Conservation (phyloP, 2,113 vertebrate species). For the Amazona vittata region DNA sequence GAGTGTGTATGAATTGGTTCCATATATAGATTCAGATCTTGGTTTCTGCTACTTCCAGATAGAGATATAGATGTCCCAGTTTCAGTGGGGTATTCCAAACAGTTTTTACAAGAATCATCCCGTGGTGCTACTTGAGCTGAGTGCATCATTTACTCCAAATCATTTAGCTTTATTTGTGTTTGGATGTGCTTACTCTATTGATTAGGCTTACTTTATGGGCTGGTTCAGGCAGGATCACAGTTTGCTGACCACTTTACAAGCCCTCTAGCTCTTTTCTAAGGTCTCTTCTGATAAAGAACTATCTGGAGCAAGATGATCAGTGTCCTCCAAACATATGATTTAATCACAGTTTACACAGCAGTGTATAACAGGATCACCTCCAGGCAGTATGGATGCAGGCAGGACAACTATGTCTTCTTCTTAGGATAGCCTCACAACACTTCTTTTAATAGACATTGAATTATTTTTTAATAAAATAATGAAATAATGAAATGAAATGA, state of each 20-base stretch:
- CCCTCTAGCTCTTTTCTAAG: neutral
- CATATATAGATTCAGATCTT: neutral
- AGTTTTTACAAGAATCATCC: neutral
- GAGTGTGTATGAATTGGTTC: fast-evolving
- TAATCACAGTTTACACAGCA: neutral
- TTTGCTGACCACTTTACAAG: neutral
- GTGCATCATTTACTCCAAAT: neutral
- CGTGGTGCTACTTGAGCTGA: neutral
- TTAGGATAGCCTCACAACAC: neutral
- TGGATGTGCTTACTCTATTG: neutral
- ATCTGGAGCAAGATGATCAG: neutral
- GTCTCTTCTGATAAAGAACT: neutral
- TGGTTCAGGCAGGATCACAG: neutral
- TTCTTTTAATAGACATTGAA: neutral
- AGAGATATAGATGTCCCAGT: neutral
- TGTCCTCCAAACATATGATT: neutral
- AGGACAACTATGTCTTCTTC: neutral
- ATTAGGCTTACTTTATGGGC: neutral
- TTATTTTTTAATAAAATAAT: neutral
- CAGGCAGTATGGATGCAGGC: neutral
- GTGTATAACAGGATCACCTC: neutral
- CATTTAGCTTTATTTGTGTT: neutral
- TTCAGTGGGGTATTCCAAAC: neutral
- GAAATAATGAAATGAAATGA: neutral
- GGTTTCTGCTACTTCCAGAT: neutral